These are phyloP conservation scores for Ardeotis arabs DNA, from an alignment of 2,113 vertebrate genomes.

Conservation along the genomic window DNA sequence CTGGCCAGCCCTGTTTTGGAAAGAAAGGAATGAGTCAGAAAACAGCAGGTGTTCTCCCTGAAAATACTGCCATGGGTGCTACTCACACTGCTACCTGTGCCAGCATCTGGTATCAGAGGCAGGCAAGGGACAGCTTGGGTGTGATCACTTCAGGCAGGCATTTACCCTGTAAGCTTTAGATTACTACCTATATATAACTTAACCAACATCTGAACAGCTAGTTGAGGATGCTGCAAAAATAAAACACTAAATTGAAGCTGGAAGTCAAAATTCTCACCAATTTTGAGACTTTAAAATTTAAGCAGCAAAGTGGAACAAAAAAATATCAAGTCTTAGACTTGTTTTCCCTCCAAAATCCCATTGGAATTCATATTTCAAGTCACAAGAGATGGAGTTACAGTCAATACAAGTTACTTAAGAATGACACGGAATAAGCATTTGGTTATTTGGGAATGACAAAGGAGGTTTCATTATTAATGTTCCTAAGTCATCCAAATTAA, in stretches of 20 bases:
- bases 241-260: background rate
- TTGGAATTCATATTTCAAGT: background rate
- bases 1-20: background rate
- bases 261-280: background rate
- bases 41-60: background rate
- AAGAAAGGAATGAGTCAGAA: background rate
- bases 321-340: background rate
- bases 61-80: background rate
- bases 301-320: background rate
- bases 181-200: background rate
- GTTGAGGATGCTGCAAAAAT: background rate
- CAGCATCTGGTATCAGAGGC: background rate
- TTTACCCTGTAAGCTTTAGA: background rate
- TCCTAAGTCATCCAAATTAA: constrained; percentile 59
- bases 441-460: constrained; percentile 53
- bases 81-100: background rate
- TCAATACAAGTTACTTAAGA: constrained; percentile 6
- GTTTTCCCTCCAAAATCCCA: background rate
- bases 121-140: background rate
- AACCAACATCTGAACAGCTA: background rate
- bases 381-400: background rate
- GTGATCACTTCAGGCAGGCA: background rate
- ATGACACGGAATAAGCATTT: constrained; percentile 20
- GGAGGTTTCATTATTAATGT: constrained; percentile 50
- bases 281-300: background rate